phyloP scores from a whole-genome alignment of 64 coral and sea anemone species.

The Actinia tenebrosa region DNA sequence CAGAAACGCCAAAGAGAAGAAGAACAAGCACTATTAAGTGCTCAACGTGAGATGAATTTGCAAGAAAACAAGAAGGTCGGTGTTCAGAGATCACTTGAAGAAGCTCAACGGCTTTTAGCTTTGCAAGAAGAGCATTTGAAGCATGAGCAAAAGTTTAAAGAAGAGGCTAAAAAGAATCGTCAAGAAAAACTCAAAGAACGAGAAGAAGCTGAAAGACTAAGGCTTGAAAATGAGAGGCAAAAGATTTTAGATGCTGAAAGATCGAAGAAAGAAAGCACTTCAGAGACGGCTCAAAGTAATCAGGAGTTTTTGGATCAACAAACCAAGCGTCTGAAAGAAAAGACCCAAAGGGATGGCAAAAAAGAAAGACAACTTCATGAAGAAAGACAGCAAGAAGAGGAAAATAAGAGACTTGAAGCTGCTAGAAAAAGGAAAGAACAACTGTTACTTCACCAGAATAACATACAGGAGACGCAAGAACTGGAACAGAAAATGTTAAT shows the following conservation, averaged over 20 bases:
- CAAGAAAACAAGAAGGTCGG: conserved; percentile 20
- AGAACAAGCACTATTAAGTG: conserved; percentile 12
- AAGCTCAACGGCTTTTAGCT: not conserved
- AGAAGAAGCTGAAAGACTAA: not conserved
- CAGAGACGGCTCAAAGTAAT: not conserved
- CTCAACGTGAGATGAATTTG: conserved; percentile 15
- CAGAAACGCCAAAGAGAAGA: conserved; percentile 24
- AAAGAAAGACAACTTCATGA: conserved; percentile 18
- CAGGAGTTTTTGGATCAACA: conserved; percentile 7
- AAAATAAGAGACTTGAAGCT: not conserved
- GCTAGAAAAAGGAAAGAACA: not conserved
- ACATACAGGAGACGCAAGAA: not conserved
- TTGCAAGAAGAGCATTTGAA: conserved; percentile 16
- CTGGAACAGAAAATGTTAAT: not conserved
- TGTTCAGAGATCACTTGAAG: not conserved
- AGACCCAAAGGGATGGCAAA: conserved; percentile 3
- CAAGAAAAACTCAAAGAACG: conserved; percentile 15
- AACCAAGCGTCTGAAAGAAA: not conserved
- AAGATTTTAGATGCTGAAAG: not conserved
- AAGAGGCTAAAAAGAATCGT: not conserved
- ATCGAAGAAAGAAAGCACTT: not conserved
- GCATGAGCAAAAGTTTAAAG: not conserved
- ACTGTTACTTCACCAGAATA: not conserved
- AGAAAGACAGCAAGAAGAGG: conserved; percentile 5
- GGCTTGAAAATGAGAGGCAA: conserved; percentile 7